These are phyloP conservation scores for Leptoteleia sp. DNA, from an alignment of 1,140 invertebrate species.

Conservation along the genomic window DNA sequence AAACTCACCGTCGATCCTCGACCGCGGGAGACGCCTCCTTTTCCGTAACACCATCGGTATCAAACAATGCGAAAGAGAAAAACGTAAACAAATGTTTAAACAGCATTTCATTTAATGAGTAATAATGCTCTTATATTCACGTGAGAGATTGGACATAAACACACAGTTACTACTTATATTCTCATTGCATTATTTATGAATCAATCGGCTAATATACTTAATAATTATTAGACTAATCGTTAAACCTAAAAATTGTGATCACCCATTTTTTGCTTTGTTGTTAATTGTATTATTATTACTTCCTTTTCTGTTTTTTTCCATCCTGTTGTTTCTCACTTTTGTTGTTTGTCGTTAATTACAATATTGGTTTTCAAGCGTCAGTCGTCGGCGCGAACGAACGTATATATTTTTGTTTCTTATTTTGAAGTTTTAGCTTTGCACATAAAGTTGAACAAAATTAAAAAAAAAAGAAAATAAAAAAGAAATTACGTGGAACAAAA, in stretches of 20 bases:
- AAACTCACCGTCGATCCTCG: conserved; percentile 24
- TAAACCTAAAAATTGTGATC: conserved; percentile 81
- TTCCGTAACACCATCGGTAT: conserved; percentile 32
- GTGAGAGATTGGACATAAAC: conserved; percentile 81
- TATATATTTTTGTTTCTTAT: conserved; percentile 1
- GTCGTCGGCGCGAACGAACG: conserved; percentile 68
- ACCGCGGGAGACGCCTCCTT: conserved; percentile 40
- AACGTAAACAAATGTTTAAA: conserved; percentile 77
- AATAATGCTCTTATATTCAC: conserved; percentile 81
- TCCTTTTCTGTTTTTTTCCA: too few relatives aligned
- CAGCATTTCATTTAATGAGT: conserved; percentile 78
- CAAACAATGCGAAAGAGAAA: conserved; percentile 72
- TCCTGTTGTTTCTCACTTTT: conserved; percentile 14
- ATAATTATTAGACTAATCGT: conserved; percentile 81
- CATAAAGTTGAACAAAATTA: too few relatives aligned
- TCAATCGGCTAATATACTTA: conserved; percentile 81
- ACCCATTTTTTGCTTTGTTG: conserved; percentile 70
- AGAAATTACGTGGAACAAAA: too few relatives aligned
- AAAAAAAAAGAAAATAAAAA: too few relatives aligned
- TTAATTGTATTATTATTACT: conserved; percentile 19
- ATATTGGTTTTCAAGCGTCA: conserved; percentile 73
- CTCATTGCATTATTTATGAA: conserved; percentile 82
- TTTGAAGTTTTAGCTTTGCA: conserved; percentile 5
- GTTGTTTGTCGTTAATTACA: conserved; percentile 18
- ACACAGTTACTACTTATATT: conserved; percentile 81